Conservation (phyloP, 2,113 vertebrate genomes). For the Lepus timidus region DNA sequence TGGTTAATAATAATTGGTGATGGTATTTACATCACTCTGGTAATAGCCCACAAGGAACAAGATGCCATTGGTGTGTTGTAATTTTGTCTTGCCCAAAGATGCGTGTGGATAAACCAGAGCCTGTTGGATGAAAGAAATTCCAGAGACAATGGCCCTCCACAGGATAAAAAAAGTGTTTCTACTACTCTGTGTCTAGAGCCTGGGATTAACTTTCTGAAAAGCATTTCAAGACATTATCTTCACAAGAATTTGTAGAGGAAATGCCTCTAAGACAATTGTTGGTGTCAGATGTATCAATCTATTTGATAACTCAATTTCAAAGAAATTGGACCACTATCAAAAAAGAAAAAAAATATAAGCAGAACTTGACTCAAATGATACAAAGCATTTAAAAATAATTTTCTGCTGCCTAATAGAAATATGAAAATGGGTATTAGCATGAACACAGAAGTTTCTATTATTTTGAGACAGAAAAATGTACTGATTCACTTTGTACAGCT, state of each 20-base stretch:
- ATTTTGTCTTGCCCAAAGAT: slow-evolving; percentile 39
- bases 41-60: slow-evolving; percentile 39
- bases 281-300: background rate
- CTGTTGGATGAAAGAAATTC: slow-evolving; percentile 69
- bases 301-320: background rate
- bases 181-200: background rate
- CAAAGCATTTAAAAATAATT: background rate
- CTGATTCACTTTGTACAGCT: background rate
- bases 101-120: slow-evolving; percentile 17
- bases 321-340: background rate
- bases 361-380: background rate
- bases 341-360: background rate
- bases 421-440: background rate
- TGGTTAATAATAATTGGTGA: background rate
- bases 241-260: background rate
- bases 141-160: slow-evolving; percentile 60
- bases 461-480: background rate
- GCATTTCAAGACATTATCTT: slow-evolving; percentile 39
- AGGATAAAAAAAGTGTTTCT: slow-evolving; percentile 15
- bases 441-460: background rate
- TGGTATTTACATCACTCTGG: background rate
- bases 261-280: background rate
- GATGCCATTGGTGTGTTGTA: background rate
- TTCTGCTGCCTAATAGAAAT: background rate
- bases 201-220: slow-evolving; percentile 41